phyloP scores from a whole-genome alignment of 2,888 invertebrate species.

The Epistrophe grossulariae region DNA sequence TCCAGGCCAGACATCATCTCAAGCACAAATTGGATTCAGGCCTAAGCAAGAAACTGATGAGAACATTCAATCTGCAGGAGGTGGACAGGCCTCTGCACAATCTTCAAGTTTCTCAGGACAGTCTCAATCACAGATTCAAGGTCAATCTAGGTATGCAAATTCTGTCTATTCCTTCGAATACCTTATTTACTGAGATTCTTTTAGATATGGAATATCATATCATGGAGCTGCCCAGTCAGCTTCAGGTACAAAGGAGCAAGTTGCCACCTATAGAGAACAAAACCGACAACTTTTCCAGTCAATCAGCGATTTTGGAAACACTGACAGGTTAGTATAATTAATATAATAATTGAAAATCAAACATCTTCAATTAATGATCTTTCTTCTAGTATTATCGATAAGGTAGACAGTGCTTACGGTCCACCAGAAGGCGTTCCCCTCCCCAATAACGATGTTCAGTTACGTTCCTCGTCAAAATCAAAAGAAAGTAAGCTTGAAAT shows the following conservation, averaged over 20 bases:
- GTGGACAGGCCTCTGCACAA: conserved; percentile 92
- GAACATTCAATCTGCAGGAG: conserved; percentile 87
- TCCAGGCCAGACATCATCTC: conserved; percentile 93
- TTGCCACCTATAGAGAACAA: conserved; percentile 87
- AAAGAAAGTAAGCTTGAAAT: conserved; percentile 77
- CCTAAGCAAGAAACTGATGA: conserved; percentile 86
- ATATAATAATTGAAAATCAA: not conserved
- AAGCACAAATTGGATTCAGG: conserved; percentile 94
- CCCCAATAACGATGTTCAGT: conserved; percentile 78
- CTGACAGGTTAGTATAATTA: conserved; percentile 80
- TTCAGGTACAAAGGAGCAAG: conserved; percentile 88
- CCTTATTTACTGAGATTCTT: not conserved
- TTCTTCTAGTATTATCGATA: conserved; percentile 81
- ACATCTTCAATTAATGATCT: not conserved
- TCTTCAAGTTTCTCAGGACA: conserved; percentile 90
- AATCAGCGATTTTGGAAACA: conserved; percentile 85
- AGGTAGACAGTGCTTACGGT: conserved; percentile 80
- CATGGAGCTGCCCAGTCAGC: conserved; percentile 93
- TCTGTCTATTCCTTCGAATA: not conserved
- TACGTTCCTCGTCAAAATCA: conserved; percentile 79
- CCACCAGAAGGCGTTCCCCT: conserved; percentile 76
- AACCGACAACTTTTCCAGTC: conserved; percentile 88
- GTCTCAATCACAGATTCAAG: conserved; percentile 92
- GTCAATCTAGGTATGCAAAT: conserved; percentile 86
- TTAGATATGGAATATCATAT: conserved; percentile 89